Conservation (phyloP, 2,113 vertebrate species). For the Zosterops japonicus region DNA sequence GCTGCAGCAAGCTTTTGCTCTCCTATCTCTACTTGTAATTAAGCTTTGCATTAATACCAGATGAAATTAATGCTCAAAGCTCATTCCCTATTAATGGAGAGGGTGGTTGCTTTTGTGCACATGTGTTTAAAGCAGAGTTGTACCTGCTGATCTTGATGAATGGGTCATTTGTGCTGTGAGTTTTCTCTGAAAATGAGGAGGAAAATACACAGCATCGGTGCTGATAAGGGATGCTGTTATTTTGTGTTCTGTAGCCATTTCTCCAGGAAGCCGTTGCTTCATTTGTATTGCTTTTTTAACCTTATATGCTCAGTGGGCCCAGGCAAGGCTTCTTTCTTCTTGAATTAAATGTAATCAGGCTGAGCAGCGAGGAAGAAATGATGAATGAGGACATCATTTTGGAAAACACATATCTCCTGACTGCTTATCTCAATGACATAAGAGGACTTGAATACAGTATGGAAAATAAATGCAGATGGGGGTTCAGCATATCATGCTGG, state of each 20-base stretch:
- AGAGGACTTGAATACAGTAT: constrained; percentile 60
- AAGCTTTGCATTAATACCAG: constrained; percentile 26
- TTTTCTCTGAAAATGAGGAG: constrained; percentile 48
- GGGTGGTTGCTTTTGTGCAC: neutral
- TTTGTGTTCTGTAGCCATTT: constrained; percentile 29
- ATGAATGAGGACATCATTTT: constrained; percentile 44
- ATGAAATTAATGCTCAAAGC: constrained; percentile 26
- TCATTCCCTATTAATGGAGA: neutral
- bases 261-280: constrained; percentile 16
- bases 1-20: constrained; percentile 8
- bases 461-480: constrained; percentile 48
- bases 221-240: constrained; percentile 45
- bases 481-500: constrained; percentile 26
- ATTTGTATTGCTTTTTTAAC: constrained; percentile 71
- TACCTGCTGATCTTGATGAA: constrained; percentile 60
- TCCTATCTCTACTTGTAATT: constrained; percentile 1
- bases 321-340: constrained; percentile 54
- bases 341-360: constrained; percentile 70
- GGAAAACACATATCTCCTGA: constrained; percentile 67
- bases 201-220: neutral
- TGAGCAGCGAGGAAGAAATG: constrained; percentile 67
- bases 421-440: constrained; percentile 70
- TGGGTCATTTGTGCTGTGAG: constrained; percentile 31
- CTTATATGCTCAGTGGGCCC: constrained; percentile 56
- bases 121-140: constrained; percentile 22